Base-by-base conservation (phyloP, 2,888 invertebrate species). In the Allygus modestus region DNA sequence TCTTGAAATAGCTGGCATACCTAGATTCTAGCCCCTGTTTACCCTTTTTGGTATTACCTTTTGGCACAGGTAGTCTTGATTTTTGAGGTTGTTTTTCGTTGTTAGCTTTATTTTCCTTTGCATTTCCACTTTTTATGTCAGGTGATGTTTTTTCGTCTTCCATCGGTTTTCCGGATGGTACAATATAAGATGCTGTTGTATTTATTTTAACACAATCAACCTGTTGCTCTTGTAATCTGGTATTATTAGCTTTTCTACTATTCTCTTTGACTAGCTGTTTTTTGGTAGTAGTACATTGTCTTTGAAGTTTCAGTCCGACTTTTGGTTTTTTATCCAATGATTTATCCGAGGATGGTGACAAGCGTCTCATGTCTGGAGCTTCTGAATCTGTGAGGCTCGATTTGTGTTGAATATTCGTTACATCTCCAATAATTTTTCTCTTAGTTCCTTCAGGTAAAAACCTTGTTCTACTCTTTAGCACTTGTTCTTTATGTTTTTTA, bases 1-100 rank as follows among this genome's bases (percentile, higher is more conserved):
- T 26, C 54, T 54, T n/a, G 12, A 65, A 65, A n/a, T 65, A 65
- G 17, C 65, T 65, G 26, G 65, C 65, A 65, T 65, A 65, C 28
- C 65, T 0, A 9, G 65, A 65, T 15, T 65, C 65, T 15, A 65
- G 4, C 28, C 23, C 11, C 12, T 51, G 2, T 51, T 17, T 51
- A 7, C 54, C 23, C 20, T 4, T n/a, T 23, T 23, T 46, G 17
- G 46, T 54, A 46, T 15, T 46, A 15, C 46, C 12, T 23, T 54
- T 54, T 23, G 54, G 54, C 11, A 54, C 23, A 54, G 58, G n/a
- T 28, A 61, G 20, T 58, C 15, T 81, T 37, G 58, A 31, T 33
- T 79, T 65, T 28, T 26, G 17, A 28, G 26, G 17, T 31, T 65
- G 9, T 31, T 28, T 51, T 20, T 33, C 17, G 31, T 58, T 54